These are phyloP conservation scores for Festucalex cinctus DNA, from an alignment of 2,113 vertebrate genomes.

Conservation along the genomic window DNA sequence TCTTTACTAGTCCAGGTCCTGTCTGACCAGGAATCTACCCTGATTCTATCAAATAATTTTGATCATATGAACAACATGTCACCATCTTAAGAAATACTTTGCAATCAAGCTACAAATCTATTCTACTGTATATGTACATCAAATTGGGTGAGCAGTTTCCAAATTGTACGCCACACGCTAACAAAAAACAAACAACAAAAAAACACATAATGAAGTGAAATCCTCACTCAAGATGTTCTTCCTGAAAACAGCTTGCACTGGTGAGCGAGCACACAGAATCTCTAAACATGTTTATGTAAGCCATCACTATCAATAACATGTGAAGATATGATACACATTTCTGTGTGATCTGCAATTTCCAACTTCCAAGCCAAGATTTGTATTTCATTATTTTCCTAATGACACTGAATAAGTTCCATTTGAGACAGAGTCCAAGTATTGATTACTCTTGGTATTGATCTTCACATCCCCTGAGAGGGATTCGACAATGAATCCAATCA, in stretches of 20 bases:
- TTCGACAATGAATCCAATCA: slow-evolving; percentile 13
- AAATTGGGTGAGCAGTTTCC: too few relatives aligned
- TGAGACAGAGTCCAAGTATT: slow-evolving; percentile 25
- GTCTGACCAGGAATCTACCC: too few relatives aligned
- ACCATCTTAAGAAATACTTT: too few relatives aligned
- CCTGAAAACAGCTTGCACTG: not conserved
- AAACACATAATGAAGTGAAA: too few relatives aligned
- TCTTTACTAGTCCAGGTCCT: too few relatives aligned
- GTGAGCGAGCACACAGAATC: not conserved
- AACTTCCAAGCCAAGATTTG: slow-evolving; percentile 4
- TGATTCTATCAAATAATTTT: too few relatives aligned
- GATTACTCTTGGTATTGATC: slow-evolving; percentile 23
- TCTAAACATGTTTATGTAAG: not conserved
- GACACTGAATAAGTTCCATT: slow-evolving; percentile 22
- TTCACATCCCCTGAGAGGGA: slow-evolving; percentile 3
- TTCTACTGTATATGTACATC: too few relatives aligned
- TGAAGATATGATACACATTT: slow-evolving; percentile 8
- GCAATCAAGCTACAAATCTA: too few relatives aligned
- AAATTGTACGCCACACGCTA: too few relatives aligned
- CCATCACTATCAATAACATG: slow-evolving; percentile 22
- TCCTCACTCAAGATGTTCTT: not conserved
- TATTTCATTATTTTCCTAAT: slow-evolving; percentile 11
- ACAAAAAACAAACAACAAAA: too few relatives aligned
- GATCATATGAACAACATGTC: too few relatives aligned
- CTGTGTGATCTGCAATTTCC: slow-evolving; percentile 9